Evolutionary conservation across 2,888 invertebrate species (phyloP), one percentile per base, ranked within the genome.

Genomic region (Diaperis boleti): DNA sequence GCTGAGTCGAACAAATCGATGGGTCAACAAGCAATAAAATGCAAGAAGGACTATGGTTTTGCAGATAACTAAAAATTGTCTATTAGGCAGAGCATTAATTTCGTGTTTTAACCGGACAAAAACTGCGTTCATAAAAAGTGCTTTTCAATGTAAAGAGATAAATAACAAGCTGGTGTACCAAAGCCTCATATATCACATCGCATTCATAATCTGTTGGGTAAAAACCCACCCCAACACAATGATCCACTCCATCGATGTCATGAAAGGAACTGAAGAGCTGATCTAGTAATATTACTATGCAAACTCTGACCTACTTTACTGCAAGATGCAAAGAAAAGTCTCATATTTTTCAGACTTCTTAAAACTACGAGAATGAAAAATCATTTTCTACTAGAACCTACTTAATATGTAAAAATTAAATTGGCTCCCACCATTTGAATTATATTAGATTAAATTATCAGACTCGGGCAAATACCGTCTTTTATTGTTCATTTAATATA

Each of bases 261-360:
- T 20, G 50, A 35, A 50, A 50, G 55, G 31, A 55, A 26, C 13
- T 29, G 10, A 15, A 11, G 14, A 17, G 13, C 10, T 42, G 33
- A 39, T 52, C 52, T 52, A 22, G 18, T 10, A 47, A 29, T 47
- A 33, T 49, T 49, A n/a, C 22, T 56, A 56, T 56, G 44, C 33
- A 56, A 44, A 44, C 10, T 45, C 11, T 45, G 45, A 45, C 45
- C 45, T 18, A 31, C 17, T 35, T 52, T 56, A 56, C 44, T 42
- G 33, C 42, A 44, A 54, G 42, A 44, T 17, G 17, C 5, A 13
- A 11, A 54, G 44, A 42, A 55, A 31, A 52, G 37, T 50, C 13
- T 6, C n/a, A 8, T 47, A 33, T 29, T 29, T 49, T 49, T 11
- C 33, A 33, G 17, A 33, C 49, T 33, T 7, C 7, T 33, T 49